Evolutionary conservation across 2,888 invertebrate genomes (phyloP).

Genomic region (Chironomus riparius): DNA sequence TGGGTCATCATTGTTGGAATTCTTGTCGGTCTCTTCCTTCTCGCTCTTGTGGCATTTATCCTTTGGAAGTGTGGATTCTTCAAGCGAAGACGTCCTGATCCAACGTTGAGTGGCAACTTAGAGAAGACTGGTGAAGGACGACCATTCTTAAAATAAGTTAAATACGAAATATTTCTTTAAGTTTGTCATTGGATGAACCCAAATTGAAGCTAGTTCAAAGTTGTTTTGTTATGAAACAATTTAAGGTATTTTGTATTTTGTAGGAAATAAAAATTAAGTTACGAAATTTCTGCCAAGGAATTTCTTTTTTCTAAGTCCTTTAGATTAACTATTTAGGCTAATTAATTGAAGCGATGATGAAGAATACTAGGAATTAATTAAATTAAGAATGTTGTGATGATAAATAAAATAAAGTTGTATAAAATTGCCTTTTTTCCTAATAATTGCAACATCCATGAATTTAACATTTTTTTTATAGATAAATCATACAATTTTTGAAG

Average conservation of each 20-base stretch:
- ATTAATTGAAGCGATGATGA: too few species aligned
- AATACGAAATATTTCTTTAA: not conserved
- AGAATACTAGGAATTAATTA: too few species aligned
- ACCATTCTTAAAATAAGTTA: conserved; percentile 47
- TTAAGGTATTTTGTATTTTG: too few species aligned
- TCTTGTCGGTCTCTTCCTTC: conserved; percentile 70
- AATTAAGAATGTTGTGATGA: too few species aligned
- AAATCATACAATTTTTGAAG: too few species aligned
- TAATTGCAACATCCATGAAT: too few species aligned
- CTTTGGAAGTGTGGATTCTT: conserved; percentile 89
- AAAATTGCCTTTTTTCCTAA: too few species aligned
- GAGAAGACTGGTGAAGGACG: conserved; percentile 65
- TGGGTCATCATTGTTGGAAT: conserved; percentile 84
- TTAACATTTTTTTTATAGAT: too few species aligned
- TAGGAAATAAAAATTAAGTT: not conserved
- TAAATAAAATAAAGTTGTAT: too few species aligned
- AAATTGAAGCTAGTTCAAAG: too few species aligned
- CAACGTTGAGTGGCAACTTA: conserved; percentile 68
- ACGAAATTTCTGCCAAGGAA: not conserved
- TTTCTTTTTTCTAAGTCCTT: not conserved
- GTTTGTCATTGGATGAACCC: not conserved
- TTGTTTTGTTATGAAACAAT: too few species aligned
- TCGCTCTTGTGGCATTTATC: conserved; percentile 68
- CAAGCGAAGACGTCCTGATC: conserved; percentile 74
- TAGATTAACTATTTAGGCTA: too few species aligned